phyloP scores from a whole-genome alignment of 2,113 vertebrate species.

The Oreochromis tanganicae region DNA sequence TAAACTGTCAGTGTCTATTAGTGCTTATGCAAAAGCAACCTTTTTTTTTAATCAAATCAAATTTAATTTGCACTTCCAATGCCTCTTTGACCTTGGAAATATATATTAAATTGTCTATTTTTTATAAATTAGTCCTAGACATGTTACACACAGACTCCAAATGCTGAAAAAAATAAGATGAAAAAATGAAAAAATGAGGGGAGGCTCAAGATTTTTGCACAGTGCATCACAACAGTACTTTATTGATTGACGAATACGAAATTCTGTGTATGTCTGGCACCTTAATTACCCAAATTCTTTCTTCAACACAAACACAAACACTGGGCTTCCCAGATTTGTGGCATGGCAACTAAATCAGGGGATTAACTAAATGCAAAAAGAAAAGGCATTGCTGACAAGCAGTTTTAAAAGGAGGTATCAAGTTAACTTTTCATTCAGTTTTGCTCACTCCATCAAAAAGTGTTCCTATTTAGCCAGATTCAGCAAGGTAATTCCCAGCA shows the following conservation, averaged over 20 bases:
- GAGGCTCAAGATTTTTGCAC: too few species aligned
- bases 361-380: not conserved
- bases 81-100: not conserved
- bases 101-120: not conserved
- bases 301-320: not conserved
- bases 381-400: not conserved
- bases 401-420: not conserved
- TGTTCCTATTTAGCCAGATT: not conserved
- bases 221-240: too few species aligned
- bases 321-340: not conserved
- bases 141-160: too few species aligned
- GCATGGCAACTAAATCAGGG: not conserved
- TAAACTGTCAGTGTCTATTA: not conserved
- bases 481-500: constrained; percentile 25
- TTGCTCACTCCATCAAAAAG: not conserved
- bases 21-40: not conserved
- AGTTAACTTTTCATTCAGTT: not conserved
- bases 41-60: not conserved
- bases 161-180: too few species aligned
- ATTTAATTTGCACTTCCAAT: not conserved
- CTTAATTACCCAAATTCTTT: too few species aligned
- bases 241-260: too few species aligned
- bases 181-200: too few species aligned
- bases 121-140: too few species aligned
- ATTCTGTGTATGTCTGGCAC: too few species aligned